Conservation (phyloP, 1,140 invertebrate species). For the Drosophila willistoni region DNA sequence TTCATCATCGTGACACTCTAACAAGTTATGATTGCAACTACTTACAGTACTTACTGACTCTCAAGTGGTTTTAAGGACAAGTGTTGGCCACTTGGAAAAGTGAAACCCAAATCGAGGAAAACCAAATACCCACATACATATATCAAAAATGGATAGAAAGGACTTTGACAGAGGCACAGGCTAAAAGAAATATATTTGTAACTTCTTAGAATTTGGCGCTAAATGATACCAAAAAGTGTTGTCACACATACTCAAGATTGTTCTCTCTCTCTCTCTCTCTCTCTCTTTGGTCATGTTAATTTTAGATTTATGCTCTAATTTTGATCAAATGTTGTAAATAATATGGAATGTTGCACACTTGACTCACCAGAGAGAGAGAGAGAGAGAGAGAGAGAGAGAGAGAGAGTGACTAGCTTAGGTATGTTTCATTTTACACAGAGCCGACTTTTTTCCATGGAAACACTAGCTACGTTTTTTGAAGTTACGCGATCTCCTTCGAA, state of each 20-base stretch:
- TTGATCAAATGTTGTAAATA: conserved; percentile 74
- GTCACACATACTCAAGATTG: conserved; percentile 51
- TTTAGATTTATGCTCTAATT: conserved; percentile 68
- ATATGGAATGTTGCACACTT: conserved; percentile 62
- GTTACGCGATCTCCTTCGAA: conserved; percentile 11
- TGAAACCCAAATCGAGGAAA: conserved; percentile 3
- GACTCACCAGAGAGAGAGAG: conserved; percentile 18
- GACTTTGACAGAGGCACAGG: neutral
- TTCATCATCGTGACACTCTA: neutral
- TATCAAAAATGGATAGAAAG: conserved; percentile 19
- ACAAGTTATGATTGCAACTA: conserved; percentile 2
- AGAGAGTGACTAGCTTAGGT: conserved; percentile 2
- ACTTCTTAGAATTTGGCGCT: conserved; percentile 57
- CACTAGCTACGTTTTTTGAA: conserved; percentile 33
- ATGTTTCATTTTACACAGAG: conserved; percentile 69
- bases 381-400: too few species aligned
- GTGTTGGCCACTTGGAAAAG: conserved; percentile 28
- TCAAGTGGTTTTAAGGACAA: neutral
- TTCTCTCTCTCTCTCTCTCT: conserved; percentile 1
- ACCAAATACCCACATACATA: conserved; percentile 13
- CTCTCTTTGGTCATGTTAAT: conserved; percentile 28
- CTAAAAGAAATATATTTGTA: neutral
- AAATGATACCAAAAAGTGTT: conserved; percentile 64
- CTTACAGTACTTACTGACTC: neutral
- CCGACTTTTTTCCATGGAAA: conserved; percentile 67